Evolutionary conservation across 2,888 invertebrate species (phyloP), one percentile per base, ranked within the genome.

Genomic region (Siphlonurus alternatus): DNA sequence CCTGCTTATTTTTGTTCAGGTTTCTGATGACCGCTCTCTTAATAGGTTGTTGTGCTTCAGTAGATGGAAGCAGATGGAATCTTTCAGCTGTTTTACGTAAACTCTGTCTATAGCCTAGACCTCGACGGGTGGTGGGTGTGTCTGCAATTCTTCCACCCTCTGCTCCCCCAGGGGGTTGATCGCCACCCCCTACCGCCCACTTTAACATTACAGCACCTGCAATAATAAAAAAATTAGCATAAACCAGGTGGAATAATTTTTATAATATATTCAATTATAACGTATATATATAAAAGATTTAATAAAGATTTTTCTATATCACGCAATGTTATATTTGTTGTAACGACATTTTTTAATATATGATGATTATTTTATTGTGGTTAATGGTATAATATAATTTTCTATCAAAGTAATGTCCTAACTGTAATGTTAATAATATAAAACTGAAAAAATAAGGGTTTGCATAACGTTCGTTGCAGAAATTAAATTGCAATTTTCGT

Each of bases 101-200:
- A 22, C 56, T 56, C 7, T 22, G 56, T 10, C 22, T 5, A 38
- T 38, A 38, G 15, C 38, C 38, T 38, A 38, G 15, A 38, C 7
- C 20, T 56, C 7, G 56, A 18, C 56, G 56, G 5, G 56, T 18
- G 5, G 56, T 56, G 5, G 56, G 56, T 3, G 56, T 56, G 7
- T 5, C n/a, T 56, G n/a, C 22, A 20, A n/a, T 10, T 20, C 22
- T 22, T 51, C 10, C 10, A 5, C 19, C 7, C 22, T n/a, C 56
- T 7, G 22, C 56, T 7, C 19, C 56, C 5, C 22, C 56, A 18
- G 56, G 56, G 19, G 56, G 56, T 22, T 56, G 56, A n/a, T 56
- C 56, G 5, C 56, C 56, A 56, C n/a, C 56, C 22, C 56, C 56
- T 7, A 56, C 56, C n/a, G 56, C 56, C 56, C 56, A 56, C 56